Evolutionary conservation across 2,888 invertebrate genomes (phyloP).

Genomic region (Pomacea canaliculata): DNA sequence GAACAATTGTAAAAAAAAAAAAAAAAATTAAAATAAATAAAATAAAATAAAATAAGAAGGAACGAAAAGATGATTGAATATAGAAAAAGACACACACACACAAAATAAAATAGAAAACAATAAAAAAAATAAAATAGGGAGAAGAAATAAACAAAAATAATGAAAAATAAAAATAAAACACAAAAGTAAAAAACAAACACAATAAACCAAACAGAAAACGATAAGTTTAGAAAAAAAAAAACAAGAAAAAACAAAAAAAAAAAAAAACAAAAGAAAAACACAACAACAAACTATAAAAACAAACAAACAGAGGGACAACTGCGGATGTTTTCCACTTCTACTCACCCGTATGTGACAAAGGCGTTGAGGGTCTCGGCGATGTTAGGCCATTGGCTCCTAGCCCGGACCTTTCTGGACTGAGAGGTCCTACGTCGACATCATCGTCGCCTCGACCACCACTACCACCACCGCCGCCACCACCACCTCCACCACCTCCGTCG

Average conservation of each 20-base stretch:
- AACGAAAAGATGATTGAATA: not conserved
- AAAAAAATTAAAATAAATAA: too few relatives aligned
- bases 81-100: not conserved
- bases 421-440: conserved; percentile 12
- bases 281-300: not conserved
- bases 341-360: conserved; percentile 13
- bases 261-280: conserved; percentile 1
- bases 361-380: conserved; percentile 13
- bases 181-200: not conserved
- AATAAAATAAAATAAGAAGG: too few relatives aligned
- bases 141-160: conserved; percentile 3
- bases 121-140: conserved; percentile 15
- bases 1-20: too few relatives aligned
- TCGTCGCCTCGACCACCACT: not conserved
- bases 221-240: not conserved
- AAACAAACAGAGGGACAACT: conserved; percentile 1
- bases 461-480: not conserved
- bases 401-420: conserved; percentile 11
- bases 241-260: not conserved
- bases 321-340: not conserved
- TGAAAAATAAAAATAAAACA: not conserved
- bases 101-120: conserved; percentile 9
- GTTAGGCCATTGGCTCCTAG: conserved; percentile 16
- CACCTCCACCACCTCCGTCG: conserved; percentile 41
- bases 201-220: not conserved